Base-by-base conservation (phyloP, 1,140 invertebrate species). In the Laodelphax striatellus region DNA sequence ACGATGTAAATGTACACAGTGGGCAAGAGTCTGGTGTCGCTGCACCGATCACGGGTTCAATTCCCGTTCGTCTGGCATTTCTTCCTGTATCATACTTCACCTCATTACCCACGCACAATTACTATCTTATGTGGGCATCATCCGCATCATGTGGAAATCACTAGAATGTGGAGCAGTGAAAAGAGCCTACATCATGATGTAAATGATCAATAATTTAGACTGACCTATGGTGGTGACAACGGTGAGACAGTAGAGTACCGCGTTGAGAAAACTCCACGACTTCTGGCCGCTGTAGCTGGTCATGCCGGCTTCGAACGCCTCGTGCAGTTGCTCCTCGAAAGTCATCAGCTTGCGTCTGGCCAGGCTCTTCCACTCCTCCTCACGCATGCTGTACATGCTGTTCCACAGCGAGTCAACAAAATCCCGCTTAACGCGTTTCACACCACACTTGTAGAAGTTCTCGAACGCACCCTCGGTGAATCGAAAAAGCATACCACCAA, bases 201-300 rank as follows among this genome's bases (percentile, higher is more conserved):
- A n/a, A n/a, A n/a, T n/a, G n/a, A n/a, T n/a, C n/a, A 4, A 28
- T 28, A 28, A 28, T 28, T 28, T 28, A 28, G 24, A 50, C 46
- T 50, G 6, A 95, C 93, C 94, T 76, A 97, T 97, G 19, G 94
- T 97, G 14, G 94, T 94, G 64, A 95, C 81, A 63, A 97, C 80
- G 56, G 93, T 95, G 66, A 94, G 77, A 70, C 89, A 92, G 76
- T 93, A 98, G 60, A 95, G 85, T 57, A 97, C 80, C 0, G 92
- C 86, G 71, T 96, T 95, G 72, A 93, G 80, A 74, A 95, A 96
- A 66, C 85, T 93, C 92, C 94, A 97, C 11, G 87, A 85, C 66
- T 82, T 84, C 65, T 87, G 83, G 5, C 89, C 90, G 50, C 88
- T 90, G 68, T 90, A 91, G 0, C 82, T 81, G 19, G 82, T 82